Conservation (phyloP, 2,797 vertebrate genomes). For the Leptatherina wallacei region DNA sequence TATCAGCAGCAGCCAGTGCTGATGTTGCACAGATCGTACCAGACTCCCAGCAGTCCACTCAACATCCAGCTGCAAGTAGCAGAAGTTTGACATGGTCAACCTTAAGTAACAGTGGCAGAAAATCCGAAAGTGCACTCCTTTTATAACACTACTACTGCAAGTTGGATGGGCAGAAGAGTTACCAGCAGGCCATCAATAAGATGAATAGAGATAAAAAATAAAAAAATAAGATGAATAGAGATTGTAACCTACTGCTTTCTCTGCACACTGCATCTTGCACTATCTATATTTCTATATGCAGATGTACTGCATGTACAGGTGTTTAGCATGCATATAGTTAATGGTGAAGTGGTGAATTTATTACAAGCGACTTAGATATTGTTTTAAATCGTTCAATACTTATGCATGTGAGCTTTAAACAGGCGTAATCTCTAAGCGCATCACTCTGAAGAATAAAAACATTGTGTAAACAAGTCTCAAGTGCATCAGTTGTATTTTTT, state of each 20-base stretch:
- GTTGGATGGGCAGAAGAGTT: conserved; percentile 3
- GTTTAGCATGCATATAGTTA: conserved; percentile 7
- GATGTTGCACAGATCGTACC: conserved; percentile 12
- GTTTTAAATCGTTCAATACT: conserved; percentile 4
- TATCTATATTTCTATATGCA: conserved; percentile 4
- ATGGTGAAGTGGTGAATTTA: conserved; percentile 1
- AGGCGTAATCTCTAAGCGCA: neutral
- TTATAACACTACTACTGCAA: neutral
- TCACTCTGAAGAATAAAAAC: neutral
- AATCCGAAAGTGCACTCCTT: conserved; percentile 10
- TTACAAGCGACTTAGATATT: neutral
- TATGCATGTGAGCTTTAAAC: neutral
- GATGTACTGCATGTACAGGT: neutral
- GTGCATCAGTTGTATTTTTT: neutral
- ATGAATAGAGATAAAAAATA: conserved; percentile 8
- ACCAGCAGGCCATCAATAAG: neutral
- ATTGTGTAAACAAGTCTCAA: neutral
- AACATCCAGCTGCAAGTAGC: conserved; percentile 18
- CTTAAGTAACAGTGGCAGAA: conserved; percentile 22
- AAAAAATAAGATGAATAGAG: conserved; percentile 11
- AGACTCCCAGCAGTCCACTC: conserved; percentile 20
- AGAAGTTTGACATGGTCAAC: conserved; percentile 25
- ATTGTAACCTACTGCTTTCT: conserved; percentile 6
- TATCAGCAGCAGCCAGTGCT: conserved; percentile 1
- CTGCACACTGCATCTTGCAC: neutral